Evolutionary conservation across 2,113 vertebrate genomes (phyloP).

Genomic region (Entelurus aequoreus): DNA sequence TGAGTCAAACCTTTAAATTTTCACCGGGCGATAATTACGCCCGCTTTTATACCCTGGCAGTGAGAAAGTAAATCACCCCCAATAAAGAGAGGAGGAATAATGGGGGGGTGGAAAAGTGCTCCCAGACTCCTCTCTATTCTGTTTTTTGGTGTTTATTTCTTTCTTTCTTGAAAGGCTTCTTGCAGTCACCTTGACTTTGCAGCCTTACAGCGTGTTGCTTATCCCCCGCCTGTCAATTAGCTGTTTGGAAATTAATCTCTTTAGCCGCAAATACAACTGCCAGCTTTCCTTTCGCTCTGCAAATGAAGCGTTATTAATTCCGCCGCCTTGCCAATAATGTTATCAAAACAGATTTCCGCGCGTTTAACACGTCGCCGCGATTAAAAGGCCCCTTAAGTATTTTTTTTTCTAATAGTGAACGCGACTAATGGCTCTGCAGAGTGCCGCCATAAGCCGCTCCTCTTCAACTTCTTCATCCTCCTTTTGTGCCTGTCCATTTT

Average conservation of each 20-base stretch:
- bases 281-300: conserved; percentile 73
- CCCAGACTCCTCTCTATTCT: conserved; percentile 64
- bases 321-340: conserved; percentile 79
- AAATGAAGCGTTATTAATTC: conserved; percentile 82
- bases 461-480: conserved; percentile 59
- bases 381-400: conserved; percentile 74
- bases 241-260: conserved; percentile 84
- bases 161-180: conserved; percentile 65
- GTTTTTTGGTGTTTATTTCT: conserved; percentile 54
- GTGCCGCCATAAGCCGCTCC: conserved; percentile 57
- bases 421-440: conserved; percentile 72
- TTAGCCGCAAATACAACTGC: conserved; percentile 78
- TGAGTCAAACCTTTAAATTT: conserved; percentile 79
- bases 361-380: conserved; percentile 71
- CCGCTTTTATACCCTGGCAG: conserved; percentile 79
- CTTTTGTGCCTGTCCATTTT: conserved; percentile 47
- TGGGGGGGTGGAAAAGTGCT: conserved; percentile 61
- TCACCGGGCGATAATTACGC: conserved; percentile 73
- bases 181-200: conserved; percentile 82
- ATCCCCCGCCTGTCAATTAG: conserved; percentile 80
- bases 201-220: conserved; percentile 72
- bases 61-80: conserved; percentile 77
- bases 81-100: conserved; percentile 75
- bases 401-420: conserved; percentile 75
- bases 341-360: conserved; percentile 81